Base-by-base conservation (phyloP, 2,797 vertebrate species). In the Gymnothorax reevesii region DNA sequence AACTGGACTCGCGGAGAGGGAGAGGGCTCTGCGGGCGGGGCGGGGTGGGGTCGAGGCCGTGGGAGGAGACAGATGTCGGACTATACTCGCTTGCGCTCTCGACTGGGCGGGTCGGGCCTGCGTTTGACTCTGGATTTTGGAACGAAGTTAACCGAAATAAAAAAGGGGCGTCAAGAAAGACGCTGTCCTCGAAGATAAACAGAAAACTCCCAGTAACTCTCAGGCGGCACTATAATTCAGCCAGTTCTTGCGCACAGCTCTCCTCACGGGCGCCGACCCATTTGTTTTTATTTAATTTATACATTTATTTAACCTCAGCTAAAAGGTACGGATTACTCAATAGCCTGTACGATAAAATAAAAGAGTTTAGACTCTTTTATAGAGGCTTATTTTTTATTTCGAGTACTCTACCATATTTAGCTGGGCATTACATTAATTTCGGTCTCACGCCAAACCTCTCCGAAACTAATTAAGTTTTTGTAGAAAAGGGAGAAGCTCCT, bases 101-200 rank as follows among this genome's bases (percentile, higher is more conserved):
- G 25, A 27, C n/a, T 9, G 59, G 86, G 77, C 83, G 52, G 80
- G n/a, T 66, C 62, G n/a, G 55, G 60, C 86, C 66, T 60, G 54
- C 73, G 55, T 79, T 82, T 62, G 66, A 86, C 22, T 89, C 83
- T 71, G 66, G 49, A 87, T 73, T 69, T 88, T 91, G 91, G 85
- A 57, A 91, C 91, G 7, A 52, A 89, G 88, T 92, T 66, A 88
- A 92, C 89, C 86, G 87, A 89, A 27, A 91, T 42, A 42, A 92
- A 88, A 91, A 84, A 90, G 90, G 84, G 89, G 91, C 89, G 73
- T 79, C 87, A 88, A 87, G 88, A 92, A 90, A 92, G 90, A 84
- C 64, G 77, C 91, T 85, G 83, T 49, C 86, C 13, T 57, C 92
- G 84, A 89, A 22, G 77, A 59, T 83, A 83, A 59, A 83, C 80